phyloP scores from a whole-genome alignment of 2,797 vertebrate genomes.

The Malurus splendens region DNA sequence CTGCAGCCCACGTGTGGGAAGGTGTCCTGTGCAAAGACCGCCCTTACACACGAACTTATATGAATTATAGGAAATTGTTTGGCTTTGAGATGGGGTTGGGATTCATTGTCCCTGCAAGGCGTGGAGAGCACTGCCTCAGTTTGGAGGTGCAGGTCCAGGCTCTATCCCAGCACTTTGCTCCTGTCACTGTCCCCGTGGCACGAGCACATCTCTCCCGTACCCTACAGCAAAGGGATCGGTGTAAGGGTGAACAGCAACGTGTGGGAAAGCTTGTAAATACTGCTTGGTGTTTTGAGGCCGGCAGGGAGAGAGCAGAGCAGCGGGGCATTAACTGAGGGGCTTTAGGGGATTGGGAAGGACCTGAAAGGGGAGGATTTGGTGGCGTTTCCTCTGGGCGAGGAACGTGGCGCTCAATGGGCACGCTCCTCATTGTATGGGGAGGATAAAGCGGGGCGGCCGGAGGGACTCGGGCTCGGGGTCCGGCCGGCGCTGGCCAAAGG shows the following conservation, averaged over 20 bases:
- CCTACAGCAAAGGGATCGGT: background rate
- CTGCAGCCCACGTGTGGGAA: background rate
- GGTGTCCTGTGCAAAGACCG: background rate
- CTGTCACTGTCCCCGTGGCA: background rate
- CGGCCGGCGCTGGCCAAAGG: background rate
- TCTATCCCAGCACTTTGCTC: background rate
- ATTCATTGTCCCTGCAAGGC: background rate
- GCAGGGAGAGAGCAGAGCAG: background rate
- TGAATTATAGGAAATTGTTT: background rate
- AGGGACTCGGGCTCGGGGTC: background rate
- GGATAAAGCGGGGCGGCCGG: background rate
- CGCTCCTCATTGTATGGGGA: background rate
- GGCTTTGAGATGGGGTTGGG: background rate
- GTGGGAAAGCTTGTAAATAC: background rate
- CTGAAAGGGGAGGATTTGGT: constrained; percentile 7
- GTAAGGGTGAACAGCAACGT: accelerated
- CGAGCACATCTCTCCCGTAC: background rate
- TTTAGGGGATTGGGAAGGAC: constrained; percentile 4
- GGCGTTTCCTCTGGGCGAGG: background rate
- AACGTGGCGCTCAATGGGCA: background rate
- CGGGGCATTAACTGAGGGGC: background rate
- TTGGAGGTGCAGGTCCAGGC: background rate
- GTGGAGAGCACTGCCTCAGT: background rate
- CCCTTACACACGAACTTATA: background rate
- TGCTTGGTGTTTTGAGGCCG: background rate